Base-by-base conservation (phyloP, 2,113 vertebrate genomes). In the Cyanocitta stelleri region DNA sequence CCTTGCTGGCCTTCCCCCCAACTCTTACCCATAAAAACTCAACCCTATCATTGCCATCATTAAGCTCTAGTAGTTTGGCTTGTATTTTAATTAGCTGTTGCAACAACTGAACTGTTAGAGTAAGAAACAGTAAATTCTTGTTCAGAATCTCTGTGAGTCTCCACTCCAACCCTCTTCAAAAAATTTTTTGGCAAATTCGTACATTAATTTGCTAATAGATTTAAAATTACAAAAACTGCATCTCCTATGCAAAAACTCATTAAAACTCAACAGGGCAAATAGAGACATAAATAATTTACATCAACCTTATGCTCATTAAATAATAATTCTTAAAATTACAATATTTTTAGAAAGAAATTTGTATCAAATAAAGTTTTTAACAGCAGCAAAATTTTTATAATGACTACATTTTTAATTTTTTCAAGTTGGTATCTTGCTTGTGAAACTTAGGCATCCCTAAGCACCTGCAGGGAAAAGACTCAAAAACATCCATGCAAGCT, bases 311-410 rank as follows among this genome's bases (percentile, higher is more conserved):
- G 23, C 56, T 44, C 2, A 39, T 23, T 56, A 49, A 58, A 62
- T 33, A 48, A 33, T n/a, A 52, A n/a, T 61, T 92, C 44, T 37
- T 3, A 0, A 71, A 72, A 77, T 33, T 27, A 19, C 1, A 44
- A 2, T 52, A 22, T 29, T 69, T 43, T 4, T 0, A 43, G 78
- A 69, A 63, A 37, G 6, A 1, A 0, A 16, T 19, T 44, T n/a
- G 3, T 51, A 15, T 59, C 30, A 52, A 76, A 61, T 51, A 37
- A 1, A 75, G 4, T 39, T 85, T 94, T 63, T 30, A 68, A 32
- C 6, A 58, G 10, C 18, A 83, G 9, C 16, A 67, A 51, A 9
- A 51, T 84, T 59, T 63, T 80, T 18, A 43, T 51, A 71, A 39
- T 39, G 4, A 33, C 8, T 59, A 24, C 9, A 29, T 73, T 55